Percentiles rank a stretch among this genome's conserved stretches.
phyloP scores from a whole-genome alignment of 1,140 invertebrate species.

The Galendromus occidentalis region DNA sequence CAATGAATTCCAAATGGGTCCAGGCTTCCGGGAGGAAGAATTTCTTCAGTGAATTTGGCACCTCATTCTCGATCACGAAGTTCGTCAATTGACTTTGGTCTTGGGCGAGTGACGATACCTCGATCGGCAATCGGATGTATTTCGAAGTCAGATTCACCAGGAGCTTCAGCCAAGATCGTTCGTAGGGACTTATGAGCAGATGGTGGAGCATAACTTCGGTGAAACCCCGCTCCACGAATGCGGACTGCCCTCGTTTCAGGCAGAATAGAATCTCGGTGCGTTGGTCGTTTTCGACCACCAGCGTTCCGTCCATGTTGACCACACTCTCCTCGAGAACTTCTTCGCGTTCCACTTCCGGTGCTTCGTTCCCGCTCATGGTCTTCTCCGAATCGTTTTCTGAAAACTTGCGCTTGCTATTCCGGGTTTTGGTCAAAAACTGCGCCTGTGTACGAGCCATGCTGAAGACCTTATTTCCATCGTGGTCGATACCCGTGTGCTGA shows the following conservation, averaged over 20 bases:
- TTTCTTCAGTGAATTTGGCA: not conserved
- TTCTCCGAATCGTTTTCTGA: not conserved
- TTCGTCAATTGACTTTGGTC: not conserved
- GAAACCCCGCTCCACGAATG: not conserved
- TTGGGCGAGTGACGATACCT: not conserved
- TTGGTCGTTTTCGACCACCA: not conserved
- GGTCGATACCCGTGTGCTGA: not conserved
- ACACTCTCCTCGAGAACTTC: no score
- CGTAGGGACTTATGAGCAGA: not conserved
- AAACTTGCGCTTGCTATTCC: not conserved
- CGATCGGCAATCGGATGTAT: not conserved
- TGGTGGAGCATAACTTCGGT: not conserved
- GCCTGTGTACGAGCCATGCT: not conserved
- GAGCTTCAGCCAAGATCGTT: constrained; percentile 6
- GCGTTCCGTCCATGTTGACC: not conserved
- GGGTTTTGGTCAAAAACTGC: not conserved
- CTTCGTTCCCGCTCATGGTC: not conserved
- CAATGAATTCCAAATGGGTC: not conserved
- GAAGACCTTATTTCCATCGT: not conserved
- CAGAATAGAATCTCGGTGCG: not conserved
- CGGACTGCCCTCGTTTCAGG: not conserved
- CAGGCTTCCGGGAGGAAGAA: not conserved
- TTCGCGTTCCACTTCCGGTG: not conserved
- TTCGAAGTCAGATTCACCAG: not conserved
- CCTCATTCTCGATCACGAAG: constrained; percentile 2